Evolutionary conservation across 2,888 invertebrate genomes (phyloP).

Genomic region (Eupithecia pulchellata): DNA sequence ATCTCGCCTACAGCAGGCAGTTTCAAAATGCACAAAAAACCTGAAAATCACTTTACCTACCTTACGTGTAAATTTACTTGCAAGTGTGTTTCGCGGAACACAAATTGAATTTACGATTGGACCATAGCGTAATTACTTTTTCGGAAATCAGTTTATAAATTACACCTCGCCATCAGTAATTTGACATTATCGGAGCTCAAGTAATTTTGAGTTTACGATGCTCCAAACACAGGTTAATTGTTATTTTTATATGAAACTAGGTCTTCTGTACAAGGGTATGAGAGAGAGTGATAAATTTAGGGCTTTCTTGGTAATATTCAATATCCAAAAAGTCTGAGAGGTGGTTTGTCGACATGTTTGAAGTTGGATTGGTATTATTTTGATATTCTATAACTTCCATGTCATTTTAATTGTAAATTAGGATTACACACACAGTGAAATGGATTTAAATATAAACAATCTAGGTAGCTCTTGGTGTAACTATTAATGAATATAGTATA

Average conservation of each 20-base stretch:
- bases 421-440: no score
- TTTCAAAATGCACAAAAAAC: not conserved
- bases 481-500: no score
- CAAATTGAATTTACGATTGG: slow-evolving; percentile 57
- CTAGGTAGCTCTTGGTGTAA: no score
- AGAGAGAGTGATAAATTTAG: not conserved
- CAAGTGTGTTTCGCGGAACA: slow-evolving; percentile 47
- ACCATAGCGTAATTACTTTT: slow-evolving; percentile 56
- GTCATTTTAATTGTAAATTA: no score
- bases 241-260: slow-evolving; percentile 2
- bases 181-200: slow-evolving; percentile 33
- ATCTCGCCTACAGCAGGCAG: not conserved
- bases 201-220: slow-evolving; percentile 36
- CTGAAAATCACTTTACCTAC: slow-evolving; percentile 10
- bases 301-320: not conserved
- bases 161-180: slow-evolving; percentile 40
- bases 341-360: not conserved
- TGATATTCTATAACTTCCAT: no score
- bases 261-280: not conserved
- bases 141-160: slow-evolving; percentile 48
- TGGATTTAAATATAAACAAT: no score
- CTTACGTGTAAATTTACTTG: slow-evolving; percentile 32
- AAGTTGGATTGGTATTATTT: not conserved
- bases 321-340: not conserved
- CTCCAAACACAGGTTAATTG: slow-evolving; percentile 37